A percentile compares a stretch with the other conserved stretches of the same genome.
Conservation (phyloP, 2,113 vertebrate species). For the Cryptotis parvus region DNA sequence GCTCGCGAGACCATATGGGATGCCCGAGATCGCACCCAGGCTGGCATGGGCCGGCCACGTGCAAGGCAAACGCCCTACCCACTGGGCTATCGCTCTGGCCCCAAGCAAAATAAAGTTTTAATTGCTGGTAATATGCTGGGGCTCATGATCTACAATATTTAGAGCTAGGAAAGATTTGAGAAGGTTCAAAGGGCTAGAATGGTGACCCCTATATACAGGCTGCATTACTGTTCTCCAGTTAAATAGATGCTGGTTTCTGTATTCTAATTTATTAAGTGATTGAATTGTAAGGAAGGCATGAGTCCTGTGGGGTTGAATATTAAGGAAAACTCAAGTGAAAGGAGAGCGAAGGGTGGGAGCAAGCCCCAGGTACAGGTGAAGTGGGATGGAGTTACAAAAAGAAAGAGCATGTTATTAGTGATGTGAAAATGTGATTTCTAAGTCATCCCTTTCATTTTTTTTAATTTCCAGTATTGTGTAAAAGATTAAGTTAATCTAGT, state of each 20-base stretch:
- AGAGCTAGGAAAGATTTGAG: background rate
- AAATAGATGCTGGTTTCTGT: background rate
- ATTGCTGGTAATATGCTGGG: background rate
- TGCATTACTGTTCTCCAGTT: too few species aligned
- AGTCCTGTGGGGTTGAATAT: background rate
- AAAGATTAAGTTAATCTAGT: background rate
- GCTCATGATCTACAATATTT: background rate
- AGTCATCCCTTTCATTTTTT: background rate
- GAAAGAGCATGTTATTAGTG: background rate
- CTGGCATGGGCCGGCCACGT: too few species aligned
- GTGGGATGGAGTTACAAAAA: background rate
- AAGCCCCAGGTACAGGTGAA: background rate
- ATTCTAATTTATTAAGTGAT: background rate
- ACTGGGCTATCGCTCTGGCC: too few species aligned
- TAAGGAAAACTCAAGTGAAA: background rate
- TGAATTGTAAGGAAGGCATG: background rate
- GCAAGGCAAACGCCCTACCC: too few species aligned
- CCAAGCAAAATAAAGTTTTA: background rate
- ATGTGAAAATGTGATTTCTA: background rate
- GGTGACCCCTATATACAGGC: too few species aligned
- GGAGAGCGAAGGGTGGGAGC: too few species aligned
- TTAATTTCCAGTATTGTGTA: background rate
- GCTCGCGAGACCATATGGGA: too few species aligned
- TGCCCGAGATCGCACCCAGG: too few species aligned
- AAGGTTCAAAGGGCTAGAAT: background rate